Base-by-base conservation (phyloP, 2,113 vertebrate species). In the Zootoca vivipara region DNA sequence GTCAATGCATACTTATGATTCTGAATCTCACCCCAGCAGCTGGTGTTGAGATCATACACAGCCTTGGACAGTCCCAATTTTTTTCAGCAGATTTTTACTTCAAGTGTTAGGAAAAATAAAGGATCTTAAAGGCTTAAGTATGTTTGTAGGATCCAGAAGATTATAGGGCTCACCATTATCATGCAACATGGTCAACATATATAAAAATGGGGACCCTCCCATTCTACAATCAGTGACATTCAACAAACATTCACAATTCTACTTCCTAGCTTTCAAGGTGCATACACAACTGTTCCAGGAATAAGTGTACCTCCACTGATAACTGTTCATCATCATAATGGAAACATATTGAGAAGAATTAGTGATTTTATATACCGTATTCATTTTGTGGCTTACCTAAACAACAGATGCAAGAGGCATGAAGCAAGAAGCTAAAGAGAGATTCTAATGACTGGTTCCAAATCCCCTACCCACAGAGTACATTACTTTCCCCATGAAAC, bases 401-500 rank as follows among this genome's bases (percentile, higher is more conserved):
- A 42, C 16, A 91, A 30, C 12, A 3, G 64, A 69, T 40, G 35
- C 33, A 30, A 74, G 69, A 82, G 28, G 83, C 8, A 82, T 2
- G 40, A 65, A 78, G 15, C 30, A 87, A 42, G 75, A 52, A 73
- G 72, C 87, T 0, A 1, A 85, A 18, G 58, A 24, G 83, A 86
- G 79, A 64, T 9, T 75, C 56, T 58, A 87, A 89, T 35, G 35
- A 35, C 83, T 5, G 46, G 78, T 35, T 72, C 90, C 30, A 15
- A 81, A n/a, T 75, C 33, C 42, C 89, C 56, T 84, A 26, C 46
- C 73, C 16, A 81, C 15, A 85, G 28, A 85, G 85, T 85, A 78
- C 7, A 28, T 16, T 67, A 85, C 81, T 75, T 78, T 85, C 88
- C 91, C 56, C 65, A 52, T 89, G 84, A 83, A 89, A 86, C 62